Evolutionary conservation across 1,140 invertebrate species (phyloP), one percentile per base, ranked within the genome.

Genomic region (Muscidifurax raptorellus): DNA sequence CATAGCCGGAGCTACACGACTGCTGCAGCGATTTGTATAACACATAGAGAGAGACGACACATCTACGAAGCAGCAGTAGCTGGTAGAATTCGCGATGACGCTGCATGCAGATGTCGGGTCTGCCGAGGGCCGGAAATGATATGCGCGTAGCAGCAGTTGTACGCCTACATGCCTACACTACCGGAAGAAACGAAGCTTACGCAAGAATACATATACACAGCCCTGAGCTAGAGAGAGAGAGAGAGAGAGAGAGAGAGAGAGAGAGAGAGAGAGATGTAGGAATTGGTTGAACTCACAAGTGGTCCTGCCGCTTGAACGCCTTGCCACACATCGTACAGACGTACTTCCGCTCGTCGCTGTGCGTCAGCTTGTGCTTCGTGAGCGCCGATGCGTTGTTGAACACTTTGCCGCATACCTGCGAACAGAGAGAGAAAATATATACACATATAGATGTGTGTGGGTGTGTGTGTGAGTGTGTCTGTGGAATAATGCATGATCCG

Each of bases 261-360:
- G 66, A 18, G n/a, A 28, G 27, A 25, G 18, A 64, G 71, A 44
- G 66, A 40, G 44, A 40, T 18, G 59, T 47, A 75, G 47, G 40
- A 52, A 64, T 75, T 69, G 40, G 83, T 84, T 89, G 67, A 90
- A 98, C 97, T 98, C 94, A 98, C 97, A 99, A 95, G 95, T 99
- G 98, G 94, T 99, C 98, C 94, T 99, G 98, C 92, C 98, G 95
- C 94, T 99, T 99, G 95, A 99, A 99, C 87, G 98, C 98, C 94
- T 99, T 99, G 80, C 97, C 96, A 93, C 98, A 99, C 91, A 98
- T 96, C 88, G 95, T 96, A 93, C 98, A 99, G 84, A 98, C 96
- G 93, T 99, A 99, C 94, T 99, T 98, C 88, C 98, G 93, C 92
- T 99, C 98, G 93, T 99, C 98, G 93, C 98, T 99, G 94, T 99